Base-by-base conservation (phyloP, 2,113 vertebrate species). In the Girardinichthys multiradiatus region DNA sequence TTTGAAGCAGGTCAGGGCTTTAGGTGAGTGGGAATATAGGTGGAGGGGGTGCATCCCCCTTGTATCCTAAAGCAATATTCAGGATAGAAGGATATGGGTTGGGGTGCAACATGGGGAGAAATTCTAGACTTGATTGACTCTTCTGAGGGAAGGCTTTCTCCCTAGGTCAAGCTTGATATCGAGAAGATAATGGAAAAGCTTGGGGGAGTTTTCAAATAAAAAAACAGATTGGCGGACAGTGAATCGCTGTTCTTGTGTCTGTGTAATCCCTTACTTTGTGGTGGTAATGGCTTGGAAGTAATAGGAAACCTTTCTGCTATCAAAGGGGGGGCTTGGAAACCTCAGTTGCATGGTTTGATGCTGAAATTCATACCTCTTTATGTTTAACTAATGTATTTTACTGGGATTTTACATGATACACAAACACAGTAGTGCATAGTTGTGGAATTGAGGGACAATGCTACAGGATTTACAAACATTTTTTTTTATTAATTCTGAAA, bases 131-230 rank as follows among this genome's bases (percentile, higher is more conserved):
- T 74, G 91, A 82, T 86, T 96, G 97, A 98, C 96, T 96, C 95
- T 95, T 81, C 92, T 92, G 89, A 92, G 89, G 88, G 92, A 91
- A 92, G 87, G 91, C 92, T 94, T 94, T 94, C 90, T 94, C 92
- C 93, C 90, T 89, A 90, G 94, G 93, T 92, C 92, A 94, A 87
- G 82, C 80, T 80, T 70, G 95, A 92, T 92, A 93, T 90, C 86
- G 94, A 91, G 93, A 92, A 87, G 93, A 95, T 96, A 96, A 96
- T 96, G 95, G 95, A 96, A 96, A 94, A 94, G 92, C 95, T 95
- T 95, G 77, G 70, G 95, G 93, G 95, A 96, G 90, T 93, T 92
- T 95, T 94, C 89, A 94, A 93, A 93, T 91, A 93, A 94, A 90
- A 94, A 94, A 90, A 92, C 78, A 85, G 90, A 92, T 94, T 92